phyloP scores from a whole-genome alignment of 1,140 invertebrate species.

The Tetranychus urticae region DNA sequence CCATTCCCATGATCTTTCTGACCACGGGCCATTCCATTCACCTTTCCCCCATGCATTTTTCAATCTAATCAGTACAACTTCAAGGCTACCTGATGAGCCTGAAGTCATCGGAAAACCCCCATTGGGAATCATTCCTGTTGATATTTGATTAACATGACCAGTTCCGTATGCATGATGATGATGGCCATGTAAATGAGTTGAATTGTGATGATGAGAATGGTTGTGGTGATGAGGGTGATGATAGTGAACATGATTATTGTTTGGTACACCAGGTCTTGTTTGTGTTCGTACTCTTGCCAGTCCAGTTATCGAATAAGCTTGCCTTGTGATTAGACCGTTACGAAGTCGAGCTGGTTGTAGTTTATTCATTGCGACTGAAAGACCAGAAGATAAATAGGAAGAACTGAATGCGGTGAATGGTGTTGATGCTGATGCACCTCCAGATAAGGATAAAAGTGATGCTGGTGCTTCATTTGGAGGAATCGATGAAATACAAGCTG shows the following conservation, averaged over 20 bases:
- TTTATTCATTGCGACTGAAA: neutral
- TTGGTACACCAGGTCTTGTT: neutral
- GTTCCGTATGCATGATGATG: neutral
- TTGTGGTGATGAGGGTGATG: neutral
- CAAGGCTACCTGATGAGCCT: conserved; percentile 7
- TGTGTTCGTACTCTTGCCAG: conserved; percentile 34
- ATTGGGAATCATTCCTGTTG: conserved; percentile 14
- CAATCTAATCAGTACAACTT: conserved; percentile 21
- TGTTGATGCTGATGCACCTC: neutral
- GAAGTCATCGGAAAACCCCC: conserved; percentile 17
- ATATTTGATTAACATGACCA: neutral
- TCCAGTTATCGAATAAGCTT: conserved; percentile 45
- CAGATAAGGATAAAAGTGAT: neutral
- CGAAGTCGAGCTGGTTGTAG: conserved; percentile 21
- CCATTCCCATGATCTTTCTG: conserved; percentile 37
- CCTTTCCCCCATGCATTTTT: conserved; percentile 35
- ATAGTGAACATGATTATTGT: neutral
- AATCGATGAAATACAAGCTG: conserved; percentile 34
- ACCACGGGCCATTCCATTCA: conserved; percentile 9
- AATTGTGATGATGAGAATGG: neutral
- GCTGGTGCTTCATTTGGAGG: conserved; percentile 11
- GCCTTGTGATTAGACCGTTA: conserved; percentile 37
- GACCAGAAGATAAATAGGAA: conserved; percentile 5
- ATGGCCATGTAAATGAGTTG: neutral
- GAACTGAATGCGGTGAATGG: neutral